Percentiles rank a stretch among this genome's conserved stretches.
Evolutionary conservation across 2,113 vertebrate genomes (phyloP).

Genomic region (Bujurquina vittata): DNA sequence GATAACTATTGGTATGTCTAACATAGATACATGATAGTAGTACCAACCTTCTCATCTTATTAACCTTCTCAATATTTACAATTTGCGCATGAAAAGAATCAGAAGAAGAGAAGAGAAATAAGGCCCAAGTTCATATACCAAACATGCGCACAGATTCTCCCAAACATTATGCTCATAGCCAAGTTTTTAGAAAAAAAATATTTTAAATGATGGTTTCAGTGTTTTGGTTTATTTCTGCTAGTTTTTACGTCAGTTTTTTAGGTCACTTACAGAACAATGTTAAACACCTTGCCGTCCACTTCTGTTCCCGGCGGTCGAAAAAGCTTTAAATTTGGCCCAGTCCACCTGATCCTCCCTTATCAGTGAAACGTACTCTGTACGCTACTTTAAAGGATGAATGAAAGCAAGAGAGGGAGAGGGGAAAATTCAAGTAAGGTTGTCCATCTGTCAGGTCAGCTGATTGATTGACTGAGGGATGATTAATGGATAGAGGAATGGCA

Average conservation of each 20-base stretch:
- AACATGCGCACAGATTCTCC: background rate
- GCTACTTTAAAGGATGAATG: slow-evolving; percentile 22
- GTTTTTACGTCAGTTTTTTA: background rate
- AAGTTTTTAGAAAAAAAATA: background rate
- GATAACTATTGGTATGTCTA: background rate
- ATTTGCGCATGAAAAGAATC: background rate
- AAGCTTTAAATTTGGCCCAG: slow-evolving; percentile 32
- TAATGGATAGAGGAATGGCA: slow-evolving; percentile 51
- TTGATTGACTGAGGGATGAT: slow-evolving; percentile 60
- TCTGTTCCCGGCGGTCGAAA: slow-evolving; percentile 28
- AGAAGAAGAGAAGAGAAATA: background rate
- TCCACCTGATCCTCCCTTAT: slow-evolving; percentile 43
- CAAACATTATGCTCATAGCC: background rate
- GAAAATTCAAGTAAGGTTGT: slow-evolving; percentile 28
- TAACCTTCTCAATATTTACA: background rate
- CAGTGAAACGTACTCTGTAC: slow-evolving; percentile 19
- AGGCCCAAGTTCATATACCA: background rate
- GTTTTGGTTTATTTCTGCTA: background rate
- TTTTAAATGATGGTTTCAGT: background rate
- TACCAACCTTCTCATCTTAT: background rate
- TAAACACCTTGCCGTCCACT: slow-evolving; percentile 7
- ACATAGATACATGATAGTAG: background rate
- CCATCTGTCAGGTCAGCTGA: slow-evolving; percentile 64
- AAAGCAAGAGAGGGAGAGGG: background rate
- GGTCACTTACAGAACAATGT: background rate